Evolutionary conservation across 2,797 vertebrate genomes (phyloP).

Genomic region (Molothrus aeneus): DNA sequence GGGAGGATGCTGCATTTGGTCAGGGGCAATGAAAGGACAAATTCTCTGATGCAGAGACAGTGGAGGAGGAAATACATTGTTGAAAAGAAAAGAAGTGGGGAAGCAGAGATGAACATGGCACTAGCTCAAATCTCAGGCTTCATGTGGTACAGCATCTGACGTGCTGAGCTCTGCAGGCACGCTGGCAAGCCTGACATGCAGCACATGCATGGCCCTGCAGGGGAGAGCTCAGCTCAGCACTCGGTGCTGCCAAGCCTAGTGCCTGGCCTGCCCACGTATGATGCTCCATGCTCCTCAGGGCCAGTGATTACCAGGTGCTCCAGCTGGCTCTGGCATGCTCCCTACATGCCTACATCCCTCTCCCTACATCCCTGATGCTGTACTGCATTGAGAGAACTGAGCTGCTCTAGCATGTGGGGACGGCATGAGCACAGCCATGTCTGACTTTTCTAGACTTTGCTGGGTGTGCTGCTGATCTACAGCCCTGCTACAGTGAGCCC

Average conservation of each 20-base stretch:
- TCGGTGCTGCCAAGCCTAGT: not conserved
- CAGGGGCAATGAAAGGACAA: not conserved
- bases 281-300: not conserved
- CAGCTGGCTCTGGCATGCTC: not conserved
- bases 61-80: not conserved
- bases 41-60: not conserved
- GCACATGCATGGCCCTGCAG: not conserved
- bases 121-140: not conserved
- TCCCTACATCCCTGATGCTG: not conserved
- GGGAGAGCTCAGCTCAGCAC: fast-evolving
- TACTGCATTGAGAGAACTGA: not conserved
- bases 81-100: not conserved
- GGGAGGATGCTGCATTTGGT: not conserved
- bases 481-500: not conserved
- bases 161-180: not conserved
- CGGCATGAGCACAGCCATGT: not conserved
- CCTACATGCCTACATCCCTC: not conserved
- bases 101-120: not conserved
- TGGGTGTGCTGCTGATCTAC: not conserved
- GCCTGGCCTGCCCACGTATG: not conserved
- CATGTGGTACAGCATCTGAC: not conserved
- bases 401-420: not conserved
- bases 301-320: not conserved
- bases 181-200: not conserved
- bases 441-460: not conserved